Evolutionary conservation across 2,888 invertebrate genomes (phyloP), one percentile per base, ranked within the genome.

Genomic region (Calephelis perditalis): DNA sequence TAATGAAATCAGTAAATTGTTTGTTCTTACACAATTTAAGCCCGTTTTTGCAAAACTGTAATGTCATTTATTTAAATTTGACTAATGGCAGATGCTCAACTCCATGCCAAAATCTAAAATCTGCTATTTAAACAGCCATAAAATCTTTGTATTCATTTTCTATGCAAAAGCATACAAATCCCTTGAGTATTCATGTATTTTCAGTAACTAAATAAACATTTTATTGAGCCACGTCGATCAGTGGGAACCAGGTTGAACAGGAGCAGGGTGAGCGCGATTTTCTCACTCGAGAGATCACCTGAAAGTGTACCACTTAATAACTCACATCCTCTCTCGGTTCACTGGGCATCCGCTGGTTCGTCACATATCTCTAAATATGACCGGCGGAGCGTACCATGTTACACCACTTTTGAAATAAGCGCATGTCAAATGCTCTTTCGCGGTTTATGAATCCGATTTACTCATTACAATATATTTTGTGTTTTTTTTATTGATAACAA

Each of bases 281-380:
- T 88, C 87, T 86, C 90, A 89, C 86, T 86, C 86, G 86, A 86
- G 83, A 84, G 89, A 87, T 88, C 88, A 89, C 84, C 86, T 89
- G 90, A 86, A 86, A 84, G 85, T 86, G 86, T 86, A 86, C 85
- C 84, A 87, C 86, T 87, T 87, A 88, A 88, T 88, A 73, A 86
- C 89, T 88, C 89, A 84, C 88, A 86, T 88, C 88, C 86, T 83
- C 81, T 79, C 78, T 76, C 89, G 86, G 90, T 82, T 89, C 90
- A 90, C 73, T 90, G 90, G 82, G 86, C 87, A 85, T 74, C 76
- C 88, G 85, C 80, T 89, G 88, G 84, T 84, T 85, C 87, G 90
- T 86, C 88, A 87, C 88, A 73, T 71, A 87, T 86, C 85, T 89
- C 88, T 87, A 89, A 90, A 89, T 89, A 88, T 82, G 87, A 76